A percentile compares a stretch with the other conserved stretches of the same genome.
phyloP scores from a whole-genome alignment of 2,888 invertebrate genomes.

The Acronicta aceris region DNA sequence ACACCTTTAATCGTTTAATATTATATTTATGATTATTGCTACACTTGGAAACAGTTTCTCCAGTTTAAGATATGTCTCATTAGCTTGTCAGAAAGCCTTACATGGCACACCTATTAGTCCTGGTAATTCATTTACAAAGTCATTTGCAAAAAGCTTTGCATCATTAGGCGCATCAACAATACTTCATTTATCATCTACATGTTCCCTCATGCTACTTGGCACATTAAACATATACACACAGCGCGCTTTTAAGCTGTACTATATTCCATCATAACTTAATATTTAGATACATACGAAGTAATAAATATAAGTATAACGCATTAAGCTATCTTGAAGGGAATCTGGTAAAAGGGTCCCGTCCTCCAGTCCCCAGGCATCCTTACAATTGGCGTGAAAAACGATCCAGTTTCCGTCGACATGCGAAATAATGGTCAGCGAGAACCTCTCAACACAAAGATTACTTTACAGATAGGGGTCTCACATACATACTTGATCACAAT shows the following conservation, averaged over 20 bases:
- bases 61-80: slow-evolving; percentile 34
- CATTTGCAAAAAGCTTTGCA: slow-evolving; percentile 21
- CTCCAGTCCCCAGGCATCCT: slow-evolving; percentile 44
- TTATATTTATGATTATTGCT: slow-evolving; percentile 42
- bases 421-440: slow-evolving; percentile 53
- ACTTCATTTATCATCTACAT: slow-evolving; percentile 29
- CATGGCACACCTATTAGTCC: slow-evolving; percentile 21
- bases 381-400: slow-evolving; percentile 59
- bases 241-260: slow-evolving; percentile 10
- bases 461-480: slow-evolving; percentile 41
- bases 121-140: slow-evolving; percentile 29
- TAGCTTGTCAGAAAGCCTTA: slow-evolving; percentile 29
- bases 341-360: slow-evolving; percentile 58
- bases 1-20: slow-evolving; percentile 44
- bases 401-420: slow-evolving; percentile 49
- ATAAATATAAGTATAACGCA: slow-evolving; percentile 63
- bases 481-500: slow-evolving; percentile 49
- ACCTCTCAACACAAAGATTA: slow-evolving; percentile 48
- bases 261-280: not conserved
- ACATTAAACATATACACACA: slow-evolving; percentile 25
- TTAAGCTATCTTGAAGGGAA: slow-evolving; percentile 61
- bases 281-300: slow-evolving; percentile 40
- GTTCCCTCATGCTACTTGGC: slow-evolving; percentile 11
- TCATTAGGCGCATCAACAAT: slow-evolving; percentile 22
- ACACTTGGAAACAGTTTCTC: slow-evolving; percentile 22